A percentile compares a stretch with the other conserved stretches of the same genome.
Conservation (phyloP, 2,797 vertebrate species). For the Pangasius macronema region DNA sequence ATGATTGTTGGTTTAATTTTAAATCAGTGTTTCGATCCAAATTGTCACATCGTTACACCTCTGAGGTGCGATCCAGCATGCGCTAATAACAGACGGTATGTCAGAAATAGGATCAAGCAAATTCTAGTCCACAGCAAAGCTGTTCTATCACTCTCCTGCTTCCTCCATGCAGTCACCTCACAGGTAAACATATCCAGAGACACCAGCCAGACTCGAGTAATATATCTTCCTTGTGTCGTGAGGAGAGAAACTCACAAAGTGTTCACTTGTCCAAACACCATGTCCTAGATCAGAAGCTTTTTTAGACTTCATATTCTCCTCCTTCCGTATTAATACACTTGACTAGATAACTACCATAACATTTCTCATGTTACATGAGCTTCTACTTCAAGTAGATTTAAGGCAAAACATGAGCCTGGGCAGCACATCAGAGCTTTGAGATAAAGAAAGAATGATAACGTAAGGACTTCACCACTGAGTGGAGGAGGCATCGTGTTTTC, state of each 20-base stretch:
- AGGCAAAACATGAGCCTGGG: neutral
- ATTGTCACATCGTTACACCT: neutral
- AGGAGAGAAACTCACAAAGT: neutral
- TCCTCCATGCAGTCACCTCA: neutral
- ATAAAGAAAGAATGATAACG: neutral
- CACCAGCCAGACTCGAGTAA: neutral
- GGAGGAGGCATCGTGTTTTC: neutral
- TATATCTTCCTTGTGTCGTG: neutral
- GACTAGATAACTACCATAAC: neutral
- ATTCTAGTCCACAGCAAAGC: neutral
- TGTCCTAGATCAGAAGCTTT: neutral
- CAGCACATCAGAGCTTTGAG: neutral
- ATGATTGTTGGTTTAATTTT: too few species aligned
- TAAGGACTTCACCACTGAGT: neutral
- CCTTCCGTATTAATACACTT: neutral
- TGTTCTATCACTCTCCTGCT: neutral
- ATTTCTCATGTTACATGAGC: neutral
- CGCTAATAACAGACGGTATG: neutral
- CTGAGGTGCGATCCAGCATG: neutral
- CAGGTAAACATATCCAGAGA: neutral
- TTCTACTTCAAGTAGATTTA: neutral
- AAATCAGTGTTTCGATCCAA: too few species aligned
- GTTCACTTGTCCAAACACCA: neutral
- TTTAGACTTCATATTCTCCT: neutral
- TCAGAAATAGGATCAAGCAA: neutral